Evolutionary conservation across 1,140 invertebrate species (phyloP).

Genomic region (Drosophila bocki): DNA sequence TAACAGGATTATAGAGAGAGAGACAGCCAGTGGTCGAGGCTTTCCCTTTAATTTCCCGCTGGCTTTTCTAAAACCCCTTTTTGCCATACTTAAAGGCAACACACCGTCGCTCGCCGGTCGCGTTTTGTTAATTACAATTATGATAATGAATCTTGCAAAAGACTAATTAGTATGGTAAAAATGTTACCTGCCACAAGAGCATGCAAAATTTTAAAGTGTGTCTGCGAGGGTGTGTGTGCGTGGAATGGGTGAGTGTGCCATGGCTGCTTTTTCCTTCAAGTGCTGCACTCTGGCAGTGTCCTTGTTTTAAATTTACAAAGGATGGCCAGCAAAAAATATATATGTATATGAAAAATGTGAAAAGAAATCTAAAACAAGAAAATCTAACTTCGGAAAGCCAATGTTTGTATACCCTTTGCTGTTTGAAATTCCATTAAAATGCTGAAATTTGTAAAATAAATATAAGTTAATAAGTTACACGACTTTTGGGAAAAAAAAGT

Average conservation of each 20-base stretch:
- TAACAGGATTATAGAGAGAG: constrained; percentile 36
- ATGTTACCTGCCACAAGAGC: constrained; percentile 70
- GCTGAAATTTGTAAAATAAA: too few relatives aligned
- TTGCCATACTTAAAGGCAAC: constrained; percentile 38
- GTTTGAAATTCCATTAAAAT: too few relatives aligned
- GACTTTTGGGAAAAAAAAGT: too few relatives aligned
- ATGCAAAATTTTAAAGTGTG: constrained; percentile 55
- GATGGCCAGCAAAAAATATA: background rate
- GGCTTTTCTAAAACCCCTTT: background rate
- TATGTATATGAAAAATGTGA: background rate
- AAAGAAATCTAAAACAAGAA: background rate
- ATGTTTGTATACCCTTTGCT: too few relatives aligned
- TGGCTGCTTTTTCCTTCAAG: constrained; percentile 33
- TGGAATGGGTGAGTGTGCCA: constrained; percentile 8
- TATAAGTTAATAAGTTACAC: too few relatives aligned
- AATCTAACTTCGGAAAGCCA: too few relatives aligned
- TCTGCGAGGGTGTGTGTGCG: background rate
- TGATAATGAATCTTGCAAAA: constrained; percentile 82
- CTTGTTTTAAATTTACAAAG: constrained; percentile 22
- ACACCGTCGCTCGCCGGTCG: constrained; percentile 20
- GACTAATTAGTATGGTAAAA: constrained; percentile 82
- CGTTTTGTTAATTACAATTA: constrained; percentile 82
- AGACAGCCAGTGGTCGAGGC: background rate
- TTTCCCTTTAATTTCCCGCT: constrained; percentile 20
- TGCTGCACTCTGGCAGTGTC: constrained; percentile 25